Base-by-base conservation (phyloP, 30 jellyfish, hydroid and myxozoan genomes). In the Hydractinia symbiolongicarpus region DNA sequence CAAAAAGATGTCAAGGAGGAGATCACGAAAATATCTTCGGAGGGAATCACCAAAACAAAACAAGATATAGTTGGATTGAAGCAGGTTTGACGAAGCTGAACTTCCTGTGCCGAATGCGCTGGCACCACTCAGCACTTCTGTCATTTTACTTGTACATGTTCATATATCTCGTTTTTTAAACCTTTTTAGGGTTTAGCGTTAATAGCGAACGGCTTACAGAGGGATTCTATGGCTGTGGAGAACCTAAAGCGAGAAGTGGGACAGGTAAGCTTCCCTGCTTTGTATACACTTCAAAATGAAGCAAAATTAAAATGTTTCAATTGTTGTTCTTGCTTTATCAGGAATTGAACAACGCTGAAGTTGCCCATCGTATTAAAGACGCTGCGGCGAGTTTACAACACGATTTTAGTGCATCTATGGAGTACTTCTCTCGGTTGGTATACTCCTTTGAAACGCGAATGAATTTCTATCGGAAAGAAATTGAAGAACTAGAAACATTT, bases 401-500 rank as follows among this genome's bases (percentile, higher is more conserved):
- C 82, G 97, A 84, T 78, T 84, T 67, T 69, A 64, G 79, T 11
- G 97, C 95, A 8, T 93, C 97, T 7, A 66, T 84, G 77, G 95
- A 85, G 71, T 90, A 90, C 61, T 90, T 90, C 57, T 82, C 73
- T 8, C 61, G 58, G 57, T 93, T 90, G 76, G 95, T 86, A 7
- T 14, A 51, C 62, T 79, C 95, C 2, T 90, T 90, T 81, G 93
- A 90, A 81, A 20, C 86, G 9, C 82, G 97, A 74, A 83, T 90
- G 67, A 90, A 73, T 20, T 10, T 60, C 9, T 90, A 77, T 79
- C 86, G 92, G 19, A 87, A 90, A 71, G 94, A 90, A 69, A 49
- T 90, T 14, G 97, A 90, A 67, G 97, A 90, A 72, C 88, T 90
- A 49, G 97, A 90, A 74, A 66, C 61, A 58, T 90, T 84, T 74